Conservation (phyloP, 2,797 vertebrate genomes). For the Sebastolobus alascanus region DNA sequence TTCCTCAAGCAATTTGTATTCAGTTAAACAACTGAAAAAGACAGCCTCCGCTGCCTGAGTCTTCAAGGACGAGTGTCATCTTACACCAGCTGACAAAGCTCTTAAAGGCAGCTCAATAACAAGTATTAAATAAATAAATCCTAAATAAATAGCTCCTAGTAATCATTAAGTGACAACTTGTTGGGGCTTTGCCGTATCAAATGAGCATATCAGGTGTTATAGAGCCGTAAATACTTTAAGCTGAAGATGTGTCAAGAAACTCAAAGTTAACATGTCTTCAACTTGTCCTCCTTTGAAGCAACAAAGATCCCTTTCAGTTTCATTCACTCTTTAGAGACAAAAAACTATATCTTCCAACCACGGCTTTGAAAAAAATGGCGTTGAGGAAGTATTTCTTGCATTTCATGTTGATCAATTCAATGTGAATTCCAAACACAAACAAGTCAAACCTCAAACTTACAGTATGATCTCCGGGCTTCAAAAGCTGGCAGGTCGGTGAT, state of each 20-base stretch:
- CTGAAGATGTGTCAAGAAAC: not conserved
- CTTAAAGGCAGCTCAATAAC: not conserved
- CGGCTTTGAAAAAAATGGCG: not conserved
- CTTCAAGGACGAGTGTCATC: constrained; percentile 9
- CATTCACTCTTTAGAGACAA: not conserved
- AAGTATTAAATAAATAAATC: not conserved
- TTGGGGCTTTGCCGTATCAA: not conserved
- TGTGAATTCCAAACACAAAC: not conserved
- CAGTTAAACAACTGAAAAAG: not conserved
- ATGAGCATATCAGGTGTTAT: not conserved
- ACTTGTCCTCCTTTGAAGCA: not conserved
- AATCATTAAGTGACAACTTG: not conserved
- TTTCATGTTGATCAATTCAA: not conserved
- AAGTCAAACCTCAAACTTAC: not conserved
- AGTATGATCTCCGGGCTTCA: not conserved
- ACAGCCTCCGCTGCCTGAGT: not conserved
- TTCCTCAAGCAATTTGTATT: not conserved
- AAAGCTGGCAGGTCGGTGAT: not conserved
- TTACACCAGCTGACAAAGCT: not conserved
- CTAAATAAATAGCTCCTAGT: not conserved
- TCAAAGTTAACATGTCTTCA: not conserved
- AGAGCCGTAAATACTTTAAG: not conserved
- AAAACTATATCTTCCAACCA: not conserved
- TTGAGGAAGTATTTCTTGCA: not conserved
- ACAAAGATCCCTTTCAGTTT: not conserved